phyloP scores from a whole-genome alignment of 2,113 vertebrate genomes.

The Isurus oxyrinchus region DNA sequence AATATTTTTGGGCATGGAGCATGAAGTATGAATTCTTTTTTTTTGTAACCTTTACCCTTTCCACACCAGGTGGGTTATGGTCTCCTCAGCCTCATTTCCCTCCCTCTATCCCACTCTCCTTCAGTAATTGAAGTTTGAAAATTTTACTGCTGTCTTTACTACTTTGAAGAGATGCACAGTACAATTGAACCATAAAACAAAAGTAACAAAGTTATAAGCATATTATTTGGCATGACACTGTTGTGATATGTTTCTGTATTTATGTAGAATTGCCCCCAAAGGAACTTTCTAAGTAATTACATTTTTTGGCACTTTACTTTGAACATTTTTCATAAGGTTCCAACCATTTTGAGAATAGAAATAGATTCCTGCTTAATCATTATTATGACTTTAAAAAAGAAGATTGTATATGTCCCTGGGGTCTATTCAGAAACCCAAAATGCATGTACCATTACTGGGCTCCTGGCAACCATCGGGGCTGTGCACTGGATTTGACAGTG shows the following conservation, averaged over 20 bases:
- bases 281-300: neutral
- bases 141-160: constrained; percentile 47
- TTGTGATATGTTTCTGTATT: neutral
- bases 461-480: neutral
- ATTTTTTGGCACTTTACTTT: constrained; percentile 10
- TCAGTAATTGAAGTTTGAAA: constrained; percentile 40
- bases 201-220: neutral
- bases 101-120: constrained; percentile 44
- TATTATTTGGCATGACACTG: neutral
- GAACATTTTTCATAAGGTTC: neutral
- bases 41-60: constrained; percentile 47
- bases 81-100: constrained; percentile 47
- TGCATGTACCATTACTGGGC: neutral
- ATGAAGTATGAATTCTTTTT: constrained; percentile 60
- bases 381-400: neutral
- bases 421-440: neutral
- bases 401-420: neutral
- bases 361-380: constrained; percentile 21
- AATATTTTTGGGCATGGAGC: constrained; percentile 64
- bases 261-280: neutral
- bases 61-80: constrained; percentile 53
- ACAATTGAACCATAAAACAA: constrained; percentile 26
- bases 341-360: neutral
- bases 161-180: constrained; percentile 22
- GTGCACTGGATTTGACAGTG: neutral